Base-by-base conservation (phyloP, 1,140 invertebrate genomes). In the Homarus americanus region DNA sequence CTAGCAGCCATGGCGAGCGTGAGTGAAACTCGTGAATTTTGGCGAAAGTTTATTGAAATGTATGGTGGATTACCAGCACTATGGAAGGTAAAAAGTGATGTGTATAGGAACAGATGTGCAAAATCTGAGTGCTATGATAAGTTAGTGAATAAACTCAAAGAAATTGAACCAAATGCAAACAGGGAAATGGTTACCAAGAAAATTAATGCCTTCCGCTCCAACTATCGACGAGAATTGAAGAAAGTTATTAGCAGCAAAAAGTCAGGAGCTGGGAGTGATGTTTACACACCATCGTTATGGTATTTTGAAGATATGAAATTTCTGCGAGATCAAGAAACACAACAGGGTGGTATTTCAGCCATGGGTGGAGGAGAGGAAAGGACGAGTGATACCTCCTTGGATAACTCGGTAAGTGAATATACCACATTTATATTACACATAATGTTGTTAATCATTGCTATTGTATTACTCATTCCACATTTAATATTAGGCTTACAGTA, bases 261-360 rank as follows among this genome's bases (percentile, higher is more conserved):
- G n/a, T n/a, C n/a, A n/a, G n/a, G n/a, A n/a, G n/a, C 38, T 58
- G 73, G 85, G 17, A 75, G 24, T 17, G 69, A 73, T 69, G 75
- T 40, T 32, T 86, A 86, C 44, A 86, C 24, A 82, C 49, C 80
- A 32, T 32, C 41, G 1, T 38, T 82, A 58, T 82, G 80, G 80
- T 82, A 15, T 58, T 82, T 34, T n/a, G 28, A 82, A 9, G 80
- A 24, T 53, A 2, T 82, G 9, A 12, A 10, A 17, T 63, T 82
- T 49, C 34, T 82, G 2, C 44, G 80, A n/a, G 80, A 66, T 82
- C 80, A 82, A 66, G 80, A 82, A 58, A 63, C 28, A 12, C 80
- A 66, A 36, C 10, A 82, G 49, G 17, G 2, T 4, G 80, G 36
- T 9, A 7, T 82, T 20, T 82, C 44, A 49, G 24, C 44, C 28